Evolutionary conservation across 2,888 invertebrate species (phyloP).

Genomic region (Poecilus cupreus): DNA sequence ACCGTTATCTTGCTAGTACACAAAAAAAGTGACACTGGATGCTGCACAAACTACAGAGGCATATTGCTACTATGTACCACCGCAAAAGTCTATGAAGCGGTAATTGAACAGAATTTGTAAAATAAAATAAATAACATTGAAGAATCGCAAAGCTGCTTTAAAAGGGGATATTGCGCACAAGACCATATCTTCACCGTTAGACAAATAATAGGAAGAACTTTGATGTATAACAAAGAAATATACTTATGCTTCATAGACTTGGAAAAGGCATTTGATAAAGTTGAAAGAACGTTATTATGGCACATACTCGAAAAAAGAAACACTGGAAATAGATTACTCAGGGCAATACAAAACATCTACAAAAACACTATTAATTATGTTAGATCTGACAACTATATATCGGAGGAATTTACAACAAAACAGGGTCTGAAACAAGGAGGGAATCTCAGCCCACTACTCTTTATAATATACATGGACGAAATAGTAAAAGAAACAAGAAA

Average conservation of each 20-base stretch:
- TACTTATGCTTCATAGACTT: no score
- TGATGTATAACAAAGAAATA: background rate
- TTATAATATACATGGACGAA: no score
- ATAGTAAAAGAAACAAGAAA: no score
- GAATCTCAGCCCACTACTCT: no score
- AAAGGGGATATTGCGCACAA: background rate
- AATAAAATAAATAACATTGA: background rate
- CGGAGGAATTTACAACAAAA: background rate
- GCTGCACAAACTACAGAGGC: background rate
- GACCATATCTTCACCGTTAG: background rate
- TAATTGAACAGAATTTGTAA: background rate
- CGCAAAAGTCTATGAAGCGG: background rate
- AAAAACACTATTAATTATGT: no score
- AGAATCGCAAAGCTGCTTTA: constrained; percentile 20
- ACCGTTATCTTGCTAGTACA: no score
- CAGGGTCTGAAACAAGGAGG: no score
- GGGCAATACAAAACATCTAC: background rate
- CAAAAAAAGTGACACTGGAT: background rate
- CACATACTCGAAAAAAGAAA: no score
- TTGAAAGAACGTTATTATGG: no score
- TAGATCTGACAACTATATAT: background rate
- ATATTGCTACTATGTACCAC: no score
- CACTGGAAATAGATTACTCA: background rate
- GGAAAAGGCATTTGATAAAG: no score
- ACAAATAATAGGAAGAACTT: background rate